phyloP scores from a whole-genome alignment of 2,113 vertebrate species.

The Cephalopterus ornatus region DNA sequence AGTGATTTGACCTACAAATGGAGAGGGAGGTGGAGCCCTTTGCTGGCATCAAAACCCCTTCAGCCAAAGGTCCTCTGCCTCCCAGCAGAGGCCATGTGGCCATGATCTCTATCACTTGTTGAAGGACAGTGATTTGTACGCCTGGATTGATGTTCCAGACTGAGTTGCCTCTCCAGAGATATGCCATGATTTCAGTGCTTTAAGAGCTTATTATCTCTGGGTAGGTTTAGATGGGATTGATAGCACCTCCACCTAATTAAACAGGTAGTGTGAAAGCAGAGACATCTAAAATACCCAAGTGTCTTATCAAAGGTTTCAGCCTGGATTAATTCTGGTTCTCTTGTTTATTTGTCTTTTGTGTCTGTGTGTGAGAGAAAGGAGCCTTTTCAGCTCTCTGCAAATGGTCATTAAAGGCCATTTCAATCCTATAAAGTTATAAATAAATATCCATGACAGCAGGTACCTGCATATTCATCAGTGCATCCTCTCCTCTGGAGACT shows the following conservation, averaged over 20 bases:
- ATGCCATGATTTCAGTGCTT: not conserved
- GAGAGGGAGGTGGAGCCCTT: not conserved
- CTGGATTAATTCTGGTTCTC: not conserved
- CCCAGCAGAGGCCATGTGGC: not conserved
- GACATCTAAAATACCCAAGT: not conserved
- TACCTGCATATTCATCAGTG: not conserved
- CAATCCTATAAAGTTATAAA: slow-evolving; percentile 10
- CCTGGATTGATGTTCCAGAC: not conserved
- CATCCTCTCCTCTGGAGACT: not conserved
- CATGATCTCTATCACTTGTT: not conserved
- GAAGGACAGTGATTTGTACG: not conserved
- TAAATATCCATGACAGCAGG: not conserved
- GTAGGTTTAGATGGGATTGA: not conserved
- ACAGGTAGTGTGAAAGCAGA: not conserved
- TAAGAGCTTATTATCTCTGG: not conserved
- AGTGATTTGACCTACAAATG: not conserved
- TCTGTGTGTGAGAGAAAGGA: not conserved
- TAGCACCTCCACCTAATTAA: not conserved
- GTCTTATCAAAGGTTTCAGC: slow-evolving; percentile 23
- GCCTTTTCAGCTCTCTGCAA: not conserved
- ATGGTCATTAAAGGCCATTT: slow-evolving; percentile 28
- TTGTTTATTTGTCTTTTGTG: slow-evolving; percentile 17
- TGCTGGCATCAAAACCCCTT: not conserved
- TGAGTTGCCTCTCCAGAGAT: not conserved
- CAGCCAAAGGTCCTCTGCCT: not conserved